A percentile compares a stretch with the other conserved stretches of the same genome.
Conservation (phyloP, 2,888 invertebrate genomes). For the Amitus sp. region DNA sequence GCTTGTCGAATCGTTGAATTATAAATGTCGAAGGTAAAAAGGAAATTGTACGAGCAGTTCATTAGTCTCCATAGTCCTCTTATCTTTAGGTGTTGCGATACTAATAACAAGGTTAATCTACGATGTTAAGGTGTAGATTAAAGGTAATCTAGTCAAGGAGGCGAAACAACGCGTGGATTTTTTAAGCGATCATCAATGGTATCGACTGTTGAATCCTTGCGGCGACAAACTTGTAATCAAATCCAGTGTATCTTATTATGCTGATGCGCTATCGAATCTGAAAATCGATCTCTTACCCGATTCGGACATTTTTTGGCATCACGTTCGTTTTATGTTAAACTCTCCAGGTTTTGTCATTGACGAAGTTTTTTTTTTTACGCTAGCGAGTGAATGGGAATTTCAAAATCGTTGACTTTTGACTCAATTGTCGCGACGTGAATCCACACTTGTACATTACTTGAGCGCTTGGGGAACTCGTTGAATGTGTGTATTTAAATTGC, state of each 20-base stretch:
- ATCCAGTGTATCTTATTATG: conserved; percentile 45
- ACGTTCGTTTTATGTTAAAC: neutral
- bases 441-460: conserved; percentile 53
- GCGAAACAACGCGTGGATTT: conserved; percentile 36
- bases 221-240: conserved; percentile 47
- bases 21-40: too few species aligned
- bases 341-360: too few species aligned
- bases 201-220: conserved; percentile 36
- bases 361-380: too few species aligned
- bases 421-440: conserved; percentile 54
- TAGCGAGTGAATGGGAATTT: neutral
- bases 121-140: conserved; percentile 46
- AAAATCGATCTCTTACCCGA: neutral
- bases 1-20: too few species aligned
- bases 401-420: conserved; percentile 28
- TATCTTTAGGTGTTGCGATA: conserved; percentile 63
- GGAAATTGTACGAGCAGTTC: conserved; percentile 26
- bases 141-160: conserved; percentile 63
- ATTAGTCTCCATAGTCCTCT: conserved; percentile 48
- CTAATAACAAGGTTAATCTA: conserved; percentile 51
- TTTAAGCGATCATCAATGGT: conserved; percentile 18
- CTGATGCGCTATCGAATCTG: conserved; percentile 24
- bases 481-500: conserved; percentile 55
- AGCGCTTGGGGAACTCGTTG: conserved; percentile 57
- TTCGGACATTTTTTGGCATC: neutral